These are phyloP conservation scores for Drosophila crucigera DNA, from an alignment of 2,888 invertebrate species.

Conservation along the genomic window DNA sequence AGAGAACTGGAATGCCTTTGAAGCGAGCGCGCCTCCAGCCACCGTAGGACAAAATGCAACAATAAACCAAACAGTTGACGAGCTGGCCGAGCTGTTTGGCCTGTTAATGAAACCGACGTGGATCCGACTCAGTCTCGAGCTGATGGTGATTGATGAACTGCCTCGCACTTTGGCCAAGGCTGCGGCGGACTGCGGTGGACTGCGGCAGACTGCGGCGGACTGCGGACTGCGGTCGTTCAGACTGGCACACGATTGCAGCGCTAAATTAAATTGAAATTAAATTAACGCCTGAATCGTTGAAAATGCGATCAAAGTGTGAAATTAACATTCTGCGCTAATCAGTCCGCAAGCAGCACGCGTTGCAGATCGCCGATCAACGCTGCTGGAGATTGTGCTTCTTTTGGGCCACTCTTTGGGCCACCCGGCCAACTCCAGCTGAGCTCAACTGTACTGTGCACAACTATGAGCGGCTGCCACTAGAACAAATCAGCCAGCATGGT, in stretches of 20 bases:
- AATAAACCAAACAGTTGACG: conserved; percentile 74
- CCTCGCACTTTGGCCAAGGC: conserved; percentile 21
- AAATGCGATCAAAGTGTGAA: conserved; percentile 82
- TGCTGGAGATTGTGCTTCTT: conserved; percentile 16
- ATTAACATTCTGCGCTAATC: conserved; percentile 82
- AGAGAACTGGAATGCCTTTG: conserved; percentile 70
- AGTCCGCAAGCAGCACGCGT: conserved; percentile 67
- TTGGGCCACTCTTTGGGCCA: conserved; percentile 24
- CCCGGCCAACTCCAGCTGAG: conserved; percentile 23
- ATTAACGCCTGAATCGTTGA: conserved; percentile 73
- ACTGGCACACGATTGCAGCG: conserved; percentile 40
- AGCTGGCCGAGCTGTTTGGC: conserved; percentile 44
- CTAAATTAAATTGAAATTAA: conserved; percentile 80
- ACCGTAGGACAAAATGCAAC: conserved; percentile 77
- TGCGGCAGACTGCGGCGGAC: neutral
- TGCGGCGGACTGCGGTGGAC: neutral
- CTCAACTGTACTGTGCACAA: conserved; percentile 5
- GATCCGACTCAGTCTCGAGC: conserved; percentile 19
- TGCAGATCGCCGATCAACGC: conserved; percentile 25
- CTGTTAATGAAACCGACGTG: conserved; percentile 71
- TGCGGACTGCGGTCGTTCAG: neutral
- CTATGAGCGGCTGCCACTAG: conserved; percentile 49
- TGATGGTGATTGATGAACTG: conserved; percentile 72
- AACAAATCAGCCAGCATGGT: conserved; percentile 54
- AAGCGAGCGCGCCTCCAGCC: conserved; percentile 59